Conservation (phyloP, 1,140 invertebrate genomes). For the Brachionus sp. region DNA sequence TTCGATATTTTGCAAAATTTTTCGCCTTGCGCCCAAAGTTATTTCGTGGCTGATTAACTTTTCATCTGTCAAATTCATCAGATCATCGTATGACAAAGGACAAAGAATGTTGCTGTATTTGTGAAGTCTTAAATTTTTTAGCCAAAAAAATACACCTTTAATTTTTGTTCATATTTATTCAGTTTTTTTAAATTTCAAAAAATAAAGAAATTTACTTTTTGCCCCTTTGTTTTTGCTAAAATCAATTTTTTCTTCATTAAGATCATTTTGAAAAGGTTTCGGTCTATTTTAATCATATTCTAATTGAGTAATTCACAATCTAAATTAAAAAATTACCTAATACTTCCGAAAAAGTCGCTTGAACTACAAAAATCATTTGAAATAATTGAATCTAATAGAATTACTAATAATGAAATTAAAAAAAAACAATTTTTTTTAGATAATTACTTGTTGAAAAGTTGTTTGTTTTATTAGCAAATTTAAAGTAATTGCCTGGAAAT, state of each 20-base stretch:
- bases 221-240: neutral
- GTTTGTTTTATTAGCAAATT: neutral
- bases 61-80: slow-evolving; percentile 35
- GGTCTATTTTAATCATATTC: neutral
- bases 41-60: neutral
- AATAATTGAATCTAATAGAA: neutral
- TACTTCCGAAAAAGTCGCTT: neutral
- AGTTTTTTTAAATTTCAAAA: no score
- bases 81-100: neutral
- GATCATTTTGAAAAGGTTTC: neutral
- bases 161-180: no score
- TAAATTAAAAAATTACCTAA: neutral
- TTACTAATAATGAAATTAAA: neutral
- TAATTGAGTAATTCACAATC: neutral
- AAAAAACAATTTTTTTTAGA: neutral
- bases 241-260: slow-evolving; percentile 2
- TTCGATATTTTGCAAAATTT: slow-evolving; percentile 14
- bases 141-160: slow-evolving; percentile 6
- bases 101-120: slow-evolving; percentile 4
- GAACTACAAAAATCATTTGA: neutral
- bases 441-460: slow-evolving; percentile 14
- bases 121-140: slow-evolving; percentile 16
- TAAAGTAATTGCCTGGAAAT: neutral
- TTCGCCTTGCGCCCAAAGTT: slow-evolving; percentile 21
- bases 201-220: neutral